Evolutionary conservation across 2,888 invertebrate species (phyloP).

Genomic region (Xestia ashworthii): DNA sequence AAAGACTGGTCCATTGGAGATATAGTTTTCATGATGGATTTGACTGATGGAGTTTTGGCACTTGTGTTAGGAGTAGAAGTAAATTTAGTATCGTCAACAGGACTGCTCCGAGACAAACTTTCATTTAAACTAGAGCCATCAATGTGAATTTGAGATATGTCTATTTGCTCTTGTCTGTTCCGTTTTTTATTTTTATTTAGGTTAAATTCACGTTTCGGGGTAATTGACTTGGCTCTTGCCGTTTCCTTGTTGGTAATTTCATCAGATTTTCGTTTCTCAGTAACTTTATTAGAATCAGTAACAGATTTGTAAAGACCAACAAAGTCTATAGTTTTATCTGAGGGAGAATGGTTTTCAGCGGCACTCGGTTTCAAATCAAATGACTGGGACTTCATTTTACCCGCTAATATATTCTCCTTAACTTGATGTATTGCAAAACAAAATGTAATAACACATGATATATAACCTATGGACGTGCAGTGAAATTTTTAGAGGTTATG

Average conservation of each 20-base stretch:
- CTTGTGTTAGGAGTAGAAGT: slow-evolving; percentile 75
- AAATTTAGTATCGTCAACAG: slow-evolving; percentile 63
- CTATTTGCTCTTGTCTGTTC: slow-evolving; percentile 66
- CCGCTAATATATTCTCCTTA: slow-evolving; percentile 42
- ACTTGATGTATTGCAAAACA: slow-evolving; percentile 39
- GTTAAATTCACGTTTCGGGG: slow-evolving; percentile 67
- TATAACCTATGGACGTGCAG: slow-evolving; percentile 10
- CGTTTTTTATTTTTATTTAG: slow-evolving; percentile 74
- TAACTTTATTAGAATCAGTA: slow-evolving; percentile 72
- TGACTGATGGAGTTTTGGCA: slow-evolving; percentile 67
- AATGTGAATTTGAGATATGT: slow-evolving; percentile 72
- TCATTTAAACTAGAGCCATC: slow-evolving; percentile 70
- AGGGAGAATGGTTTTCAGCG: slow-evolving; percentile 63
- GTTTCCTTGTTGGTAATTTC: slow-evolving; percentile 61
- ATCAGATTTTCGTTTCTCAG: slow-evolving; percentile 67
- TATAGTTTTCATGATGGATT: slow-evolving; percentile 80
- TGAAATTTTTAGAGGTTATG: slow-evolving; percentile 60
- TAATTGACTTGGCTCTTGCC: slow-evolving; percentile 57
- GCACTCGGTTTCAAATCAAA: slow-evolving; percentile 67
- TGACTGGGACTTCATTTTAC: slow-evolving; percentile 79
- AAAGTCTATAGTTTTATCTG: slow-evolving; percentile 79
- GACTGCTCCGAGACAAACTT: slow-evolving; percentile 57
- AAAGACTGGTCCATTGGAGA: slow-evolving; percentile 62
- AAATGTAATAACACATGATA: slow-evolving; percentile 61
- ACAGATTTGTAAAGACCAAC: slow-evolving; percentile 78